phyloP scores from a whole-genome alignment of 2,888 invertebrate genomes.

The Nasonovia ribisnigri region DNA sequence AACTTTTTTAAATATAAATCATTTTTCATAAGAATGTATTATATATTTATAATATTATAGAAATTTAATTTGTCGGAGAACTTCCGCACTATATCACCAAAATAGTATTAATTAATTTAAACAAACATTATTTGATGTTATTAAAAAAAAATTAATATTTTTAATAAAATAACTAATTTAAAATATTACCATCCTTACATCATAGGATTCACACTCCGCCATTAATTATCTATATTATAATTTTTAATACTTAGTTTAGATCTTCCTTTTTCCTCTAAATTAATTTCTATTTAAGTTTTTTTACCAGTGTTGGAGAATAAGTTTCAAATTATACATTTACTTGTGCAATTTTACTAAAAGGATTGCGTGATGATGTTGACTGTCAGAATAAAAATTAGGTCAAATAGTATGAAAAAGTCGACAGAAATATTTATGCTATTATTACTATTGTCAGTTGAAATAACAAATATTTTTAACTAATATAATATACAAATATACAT shows the following conservation, averaged over 20 bases:
- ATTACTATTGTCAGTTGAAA: neutral
- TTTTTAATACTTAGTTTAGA: neutral
- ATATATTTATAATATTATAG: neutral
- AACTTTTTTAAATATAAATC: neutral
- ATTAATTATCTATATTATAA: neutral
- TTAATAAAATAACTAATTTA: neutral
- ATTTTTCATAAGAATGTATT: neutral
- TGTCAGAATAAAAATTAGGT: neutral
- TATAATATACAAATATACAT: neutral
- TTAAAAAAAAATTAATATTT: neutral
- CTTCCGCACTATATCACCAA: neutral
- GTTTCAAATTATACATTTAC: neutral
- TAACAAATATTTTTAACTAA: neutral
- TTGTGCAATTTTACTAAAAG: neutral
- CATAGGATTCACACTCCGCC: neutral
- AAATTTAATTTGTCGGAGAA: neutral
- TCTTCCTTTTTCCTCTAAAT: neutral
- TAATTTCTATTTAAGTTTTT: neutral
- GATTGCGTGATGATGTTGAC: conserved; percentile 21
- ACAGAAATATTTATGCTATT: neutral
- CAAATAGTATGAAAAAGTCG: neutral
- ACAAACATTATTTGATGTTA: neutral
- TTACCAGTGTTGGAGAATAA: neutral
- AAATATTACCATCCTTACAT: neutral
- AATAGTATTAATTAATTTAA: neutral